A percentile compares a stretch with the other conserved stretches of the same genome.
Conservation (phyloP, 2,797 vertebrate genomes). For the Lateolabrax maculatus region DNA sequence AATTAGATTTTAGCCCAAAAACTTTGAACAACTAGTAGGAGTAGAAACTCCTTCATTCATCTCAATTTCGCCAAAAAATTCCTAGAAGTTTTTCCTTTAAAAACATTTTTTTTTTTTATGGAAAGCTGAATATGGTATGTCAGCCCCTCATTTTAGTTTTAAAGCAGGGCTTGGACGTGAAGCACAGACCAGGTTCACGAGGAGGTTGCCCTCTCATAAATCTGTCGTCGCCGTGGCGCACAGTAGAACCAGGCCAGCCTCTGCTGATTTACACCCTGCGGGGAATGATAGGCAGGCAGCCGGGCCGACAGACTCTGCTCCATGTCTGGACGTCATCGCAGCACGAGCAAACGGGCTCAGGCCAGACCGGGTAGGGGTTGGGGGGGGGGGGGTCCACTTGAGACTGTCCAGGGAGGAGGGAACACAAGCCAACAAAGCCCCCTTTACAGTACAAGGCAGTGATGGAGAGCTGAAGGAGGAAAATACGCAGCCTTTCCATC, state of each 20-base stretch:
- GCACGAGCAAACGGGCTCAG: constrained; percentile 15
- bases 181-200: constrained; percentile 71
- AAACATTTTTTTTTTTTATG: constrained; percentile 21
- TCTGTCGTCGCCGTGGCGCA: constrained; percentile 75
- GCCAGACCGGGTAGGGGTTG: not conserved
- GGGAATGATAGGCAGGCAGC: constrained; percentile 79
- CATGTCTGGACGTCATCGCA: constrained; percentile 47
- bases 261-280: constrained; percentile 79
- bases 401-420: constrained; percentile 65
- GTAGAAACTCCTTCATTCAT: not conserved
- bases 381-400: constrained; percentile 26
- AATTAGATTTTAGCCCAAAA: not conserved
- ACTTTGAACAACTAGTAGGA: not conserved
- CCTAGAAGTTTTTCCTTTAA: constrained; percentile 18
- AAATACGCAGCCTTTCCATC: constrained; percentile 30
- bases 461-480: constrained; percentile 46
- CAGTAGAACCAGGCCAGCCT: constrained; percentile 56
- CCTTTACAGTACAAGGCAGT: constrained; percentile 40
- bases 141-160: constrained; percentile 35
- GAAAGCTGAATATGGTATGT: constrained; percentile 18
- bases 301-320: constrained; percentile 52
- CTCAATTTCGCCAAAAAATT: too few relatives aligned
- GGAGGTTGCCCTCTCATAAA: constrained; percentile 80
- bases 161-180: constrained; percentile 50
- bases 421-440: constrained; percentile 67